Percentiles rank a stretch among this genome's conserved stretches.
Evolutionary conservation across 1,140 invertebrate species (phyloP).

Genomic region (Paraescarpia echinospica): DNA sequence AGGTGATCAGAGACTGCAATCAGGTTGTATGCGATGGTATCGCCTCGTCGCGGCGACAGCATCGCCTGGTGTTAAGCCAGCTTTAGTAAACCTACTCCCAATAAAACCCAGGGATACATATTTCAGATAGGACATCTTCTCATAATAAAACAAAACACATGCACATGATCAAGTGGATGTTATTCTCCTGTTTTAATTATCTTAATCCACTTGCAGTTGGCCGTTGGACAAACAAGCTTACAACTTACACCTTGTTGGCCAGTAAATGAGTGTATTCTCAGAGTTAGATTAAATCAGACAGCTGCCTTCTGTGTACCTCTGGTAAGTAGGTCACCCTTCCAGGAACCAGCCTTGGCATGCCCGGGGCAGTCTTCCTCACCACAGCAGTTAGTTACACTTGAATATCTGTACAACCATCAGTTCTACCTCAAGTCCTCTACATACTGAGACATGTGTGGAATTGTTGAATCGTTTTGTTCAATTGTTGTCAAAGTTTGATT

Average conservation of each 20-base stretch:
- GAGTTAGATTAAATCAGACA: not conserved
- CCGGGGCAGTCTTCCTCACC: too few species aligned
- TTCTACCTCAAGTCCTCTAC: not conserved
- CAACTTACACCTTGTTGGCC: not conserved
- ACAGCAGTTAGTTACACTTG: not conserved
- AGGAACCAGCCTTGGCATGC: not conserved
- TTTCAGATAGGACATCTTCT: too few species aligned
- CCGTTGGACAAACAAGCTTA: not conserved
- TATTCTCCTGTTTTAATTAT: not conserved
- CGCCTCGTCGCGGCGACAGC: too few species aligned
- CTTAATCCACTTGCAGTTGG: not conserved
- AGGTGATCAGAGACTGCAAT: too few species aligned
- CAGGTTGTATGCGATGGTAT: too few species aligned
- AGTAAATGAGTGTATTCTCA: not conserved
- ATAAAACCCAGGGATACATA: too few species aligned
- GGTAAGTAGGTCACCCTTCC: not conserved
- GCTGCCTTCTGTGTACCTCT: not conserved
- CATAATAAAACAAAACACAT: not conserved
- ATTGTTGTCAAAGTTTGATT: not conserved
- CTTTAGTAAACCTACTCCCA: too few species aligned
- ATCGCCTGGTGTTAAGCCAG: too few species aligned
- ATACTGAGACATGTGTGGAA: not conserved
- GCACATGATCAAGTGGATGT: not conserved
- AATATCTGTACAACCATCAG: not conserved
- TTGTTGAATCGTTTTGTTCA: not conserved